phyloP scores from a whole-genome alignment of 1,140 invertebrate genomes.

The Arion vulgaris region DNA sequence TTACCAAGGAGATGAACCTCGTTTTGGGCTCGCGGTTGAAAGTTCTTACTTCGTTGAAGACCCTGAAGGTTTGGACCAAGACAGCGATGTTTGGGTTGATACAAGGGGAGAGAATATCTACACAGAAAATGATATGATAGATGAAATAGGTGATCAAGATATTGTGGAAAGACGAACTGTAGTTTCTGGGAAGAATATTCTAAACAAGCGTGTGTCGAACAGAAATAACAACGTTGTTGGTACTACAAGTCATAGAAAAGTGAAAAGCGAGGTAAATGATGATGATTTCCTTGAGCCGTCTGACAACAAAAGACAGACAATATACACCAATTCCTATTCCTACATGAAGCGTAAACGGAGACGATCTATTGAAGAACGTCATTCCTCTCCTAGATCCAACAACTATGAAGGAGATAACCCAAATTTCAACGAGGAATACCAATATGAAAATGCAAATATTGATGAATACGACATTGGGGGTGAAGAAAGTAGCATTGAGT shows the following conservation, averaged over 20 bases:
- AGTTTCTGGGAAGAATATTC: conserved; percentile 30
- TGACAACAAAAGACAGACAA: neutral
- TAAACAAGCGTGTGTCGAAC: neutral
- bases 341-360: conserved; percentile 45
- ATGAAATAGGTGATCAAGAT: conserved; percentile 41
- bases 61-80: neutral
- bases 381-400: neutral
- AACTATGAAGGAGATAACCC: neutral
- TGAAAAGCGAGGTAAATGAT: conserved; percentile 13
- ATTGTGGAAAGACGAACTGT: conserved; percentile 30
- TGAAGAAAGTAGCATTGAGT: neutral
- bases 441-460: neutral
- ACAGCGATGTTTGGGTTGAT: conserved; percentile 8
- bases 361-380: conserved; percentile 15
- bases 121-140: conserved; percentile 29
- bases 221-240: conserved; percentile 1
- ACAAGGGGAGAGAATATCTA: conserved; percentile 2
- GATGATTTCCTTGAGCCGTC: neutral
- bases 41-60: conserved; percentile 30
- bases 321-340: neutral
- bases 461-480: conserved; percentile 2
- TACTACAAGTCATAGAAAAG: conserved; percentile 10
- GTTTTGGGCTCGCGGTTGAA: conserved; percentile 38
- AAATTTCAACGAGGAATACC: neutral
- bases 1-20: conserved; percentile 24